Percentiles rank a stretch among this genome's conserved stretches.
Conservation (phyloP, 2,113 vertebrate species). For the Sus scrofa region DNA sequence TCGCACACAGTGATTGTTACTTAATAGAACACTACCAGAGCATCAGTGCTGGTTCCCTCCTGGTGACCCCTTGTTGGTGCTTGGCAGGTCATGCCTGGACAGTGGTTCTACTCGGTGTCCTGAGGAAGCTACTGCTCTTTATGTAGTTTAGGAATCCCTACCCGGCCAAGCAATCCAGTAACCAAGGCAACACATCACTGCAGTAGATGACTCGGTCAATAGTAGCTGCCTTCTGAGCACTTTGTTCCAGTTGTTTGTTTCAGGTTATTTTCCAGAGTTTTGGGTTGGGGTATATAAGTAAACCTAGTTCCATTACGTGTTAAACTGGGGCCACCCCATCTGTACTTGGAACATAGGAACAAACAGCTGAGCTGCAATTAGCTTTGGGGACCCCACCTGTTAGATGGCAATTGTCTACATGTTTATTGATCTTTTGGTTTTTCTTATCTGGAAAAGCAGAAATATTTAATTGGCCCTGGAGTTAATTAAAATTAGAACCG, state of each 20-base stretch:
- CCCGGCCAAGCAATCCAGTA: background rate
- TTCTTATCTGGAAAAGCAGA: slow-evolving; percentile 22
- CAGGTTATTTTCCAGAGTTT: background rate
- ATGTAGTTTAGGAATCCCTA: background rate
- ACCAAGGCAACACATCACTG: background rate
- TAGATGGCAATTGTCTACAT: background rate
- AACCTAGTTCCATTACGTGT: background rate
- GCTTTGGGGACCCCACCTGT: background rate
- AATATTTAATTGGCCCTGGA: background rate
- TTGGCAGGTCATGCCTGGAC: background rate
- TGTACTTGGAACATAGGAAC: background rate
- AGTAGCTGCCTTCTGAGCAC: background rate
- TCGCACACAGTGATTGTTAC: background rate
- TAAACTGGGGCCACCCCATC: background rate
- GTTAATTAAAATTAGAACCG: slow-evolving; percentile 18
- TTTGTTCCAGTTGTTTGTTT: slow-evolving; percentile 42
- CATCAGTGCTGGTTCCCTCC: background rate
- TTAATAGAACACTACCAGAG: background rate
- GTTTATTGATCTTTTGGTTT: background rate
- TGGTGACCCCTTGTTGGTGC: background rate
- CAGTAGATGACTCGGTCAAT: background rate
- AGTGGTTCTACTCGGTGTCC: background rate
- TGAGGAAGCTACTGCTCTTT: background rate
- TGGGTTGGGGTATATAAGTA: background rate
- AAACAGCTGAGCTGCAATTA: background rate